These are phyloP conservation scores for Macrotis lagotis DNA, from an alignment of 2,113 vertebrate genomes.

Conservation along the genomic window DNA sequence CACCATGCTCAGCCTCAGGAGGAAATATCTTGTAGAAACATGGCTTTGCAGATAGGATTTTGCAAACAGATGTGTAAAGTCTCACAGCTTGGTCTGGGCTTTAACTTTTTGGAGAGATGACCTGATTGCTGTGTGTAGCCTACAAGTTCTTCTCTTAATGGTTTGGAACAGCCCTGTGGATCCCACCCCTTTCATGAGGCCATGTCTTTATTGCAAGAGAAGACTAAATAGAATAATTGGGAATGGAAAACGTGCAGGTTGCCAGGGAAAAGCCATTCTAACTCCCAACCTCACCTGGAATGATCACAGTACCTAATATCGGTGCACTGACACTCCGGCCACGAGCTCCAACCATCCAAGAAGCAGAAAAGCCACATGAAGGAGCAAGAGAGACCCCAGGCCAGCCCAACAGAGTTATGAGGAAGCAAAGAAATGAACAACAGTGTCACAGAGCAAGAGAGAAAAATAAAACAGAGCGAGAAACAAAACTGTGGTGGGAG, in stretches of 20 bases:
- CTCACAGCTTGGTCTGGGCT: background rate
- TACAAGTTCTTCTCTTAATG: conserved; percentile 2
- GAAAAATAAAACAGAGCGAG: conserved; percentile 75
- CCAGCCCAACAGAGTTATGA: conserved; percentile 86
- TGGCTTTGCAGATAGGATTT: background rate
- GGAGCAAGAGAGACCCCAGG: conserved; percentile 85
- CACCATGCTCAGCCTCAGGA: background rate
- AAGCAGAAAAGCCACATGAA: conserved; percentile 86
- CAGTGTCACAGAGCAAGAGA: conserved; percentile 79
- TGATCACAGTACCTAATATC: conserved; percentile 93
- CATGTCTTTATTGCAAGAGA: conserved; percentile 14
- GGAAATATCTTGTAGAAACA: background rate
- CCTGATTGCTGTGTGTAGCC: background rate
- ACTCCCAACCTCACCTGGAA: conserved; percentile 73
- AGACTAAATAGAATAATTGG: conserved; percentile 14
- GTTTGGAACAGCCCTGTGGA: background rate
- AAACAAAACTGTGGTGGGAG: conserved; percentile 55
- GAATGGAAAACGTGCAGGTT: background rate
- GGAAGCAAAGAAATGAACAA: conserved; percentile 81
- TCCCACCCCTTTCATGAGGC: conserved; percentile 4
- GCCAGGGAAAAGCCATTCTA: conserved; percentile 45
- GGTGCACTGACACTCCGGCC: conserved; percentile 96
- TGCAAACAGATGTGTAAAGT: background rate
- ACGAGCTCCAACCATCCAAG: conserved; percentile 91
- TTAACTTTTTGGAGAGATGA: conserved; percentile 23